Evolutionary conservation across 2,888 invertebrate species (phyloP).

Genomic region (Agrotis puta): DNA sequence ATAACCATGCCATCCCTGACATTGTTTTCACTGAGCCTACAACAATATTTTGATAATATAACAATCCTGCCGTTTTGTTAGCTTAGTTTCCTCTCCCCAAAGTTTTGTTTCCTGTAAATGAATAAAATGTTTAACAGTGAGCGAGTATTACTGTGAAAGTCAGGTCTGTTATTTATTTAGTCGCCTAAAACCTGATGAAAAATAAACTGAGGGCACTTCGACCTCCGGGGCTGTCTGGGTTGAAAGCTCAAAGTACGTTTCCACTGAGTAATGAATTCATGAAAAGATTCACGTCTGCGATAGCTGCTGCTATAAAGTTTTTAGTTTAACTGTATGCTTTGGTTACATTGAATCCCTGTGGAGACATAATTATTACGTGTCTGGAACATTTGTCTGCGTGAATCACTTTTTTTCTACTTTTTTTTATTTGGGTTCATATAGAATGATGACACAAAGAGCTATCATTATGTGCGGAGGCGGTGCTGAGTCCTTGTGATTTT

Average conservation of each 20-base stretch:
- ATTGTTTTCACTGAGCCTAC: slow-evolving; percentile 59
- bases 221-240: slow-evolving; percentile 32
- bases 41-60: slow-evolving; percentile 66
- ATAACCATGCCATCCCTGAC: slow-evolving; percentile 64
- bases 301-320: slow-evolving; percentile 32
- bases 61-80: slow-evolving; percentile 63
- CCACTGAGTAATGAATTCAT: slow-evolving; percentile 56
- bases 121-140: slow-evolving; percentile 68
- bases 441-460: slow-evolving; percentile 18
- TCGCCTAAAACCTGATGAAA: slow-evolving; percentile 61
- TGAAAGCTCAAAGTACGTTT: slow-evolving; percentile 37
- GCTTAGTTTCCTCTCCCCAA: slow-evolving; percentile 73
- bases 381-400: slow-evolving; percentile 25
- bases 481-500: not conserved
- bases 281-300: slow-evolving; percentile 43
- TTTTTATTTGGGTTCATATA: slow-evolving; percentile 14
- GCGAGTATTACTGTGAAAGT: slow-evolving; percentile 57
- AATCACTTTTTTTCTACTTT: slow-evolving; percentile 13
- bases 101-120: slow-evolving; percentile 67
- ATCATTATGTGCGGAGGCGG: slow-evolving; percentile 3
- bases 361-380: slow-evolving; percentile 14
- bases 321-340: slow-evolving; percentile 30
- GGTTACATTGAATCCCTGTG: slow-evolving; percentile 8
- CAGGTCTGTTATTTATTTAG: slow-evolving; percentile 61
- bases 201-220: slow-evolving; percentile 50